Percentiles rank a stretch among this genome's conserved stretches.
These are phyloP conservation scores for Drosophila affinis DNA, from an alignment of 2,888 invertebrate genomes.

Conservation along the genomic window DNA sequence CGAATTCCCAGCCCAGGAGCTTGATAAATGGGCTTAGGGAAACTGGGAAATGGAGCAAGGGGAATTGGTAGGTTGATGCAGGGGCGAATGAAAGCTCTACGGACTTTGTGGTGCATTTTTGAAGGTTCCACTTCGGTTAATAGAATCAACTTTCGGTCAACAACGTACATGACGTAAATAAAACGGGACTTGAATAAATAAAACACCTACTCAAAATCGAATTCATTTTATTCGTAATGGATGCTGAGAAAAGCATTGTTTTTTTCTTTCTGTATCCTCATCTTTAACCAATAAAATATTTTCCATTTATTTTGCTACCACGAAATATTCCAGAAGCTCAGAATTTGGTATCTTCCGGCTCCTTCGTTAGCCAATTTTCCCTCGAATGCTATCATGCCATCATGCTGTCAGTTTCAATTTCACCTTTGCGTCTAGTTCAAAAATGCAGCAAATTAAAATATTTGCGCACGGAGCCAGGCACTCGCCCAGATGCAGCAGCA, in stretches of 20 bases:
- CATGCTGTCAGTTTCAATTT: conserved; percentile 8
- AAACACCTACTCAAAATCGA: background rate
- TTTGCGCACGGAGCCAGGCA: conserved; percentile 45
- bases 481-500: conserved; percentile 1
- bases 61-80: background rate
- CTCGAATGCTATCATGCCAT: background rate
- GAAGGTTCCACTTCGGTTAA: background rate
- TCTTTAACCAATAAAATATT: conserved; percentile 8
- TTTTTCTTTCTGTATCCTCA: background rate
- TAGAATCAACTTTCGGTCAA: background rate
- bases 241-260: background rate
- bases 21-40: conserved; percentile 36
- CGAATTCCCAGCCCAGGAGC: background rate
- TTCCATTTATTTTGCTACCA: background rate
- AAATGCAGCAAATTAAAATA: conserved; percentile 65
- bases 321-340: background rate
- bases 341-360: background rate
- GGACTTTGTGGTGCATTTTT: background rate
- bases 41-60: conserved; percentile 18
- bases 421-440: conserved; percentile 24
- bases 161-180: background rate
- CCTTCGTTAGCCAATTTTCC: background rate
- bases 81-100: background rate
- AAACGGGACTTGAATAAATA: too few relatives aligned
- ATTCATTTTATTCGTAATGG: background rate